Percentiles rank a stretch among this genome's conserved stretches.
phyloP scores from a whole-genome alignment of 2,888 invertebrate species.

The Phyto melanocephala region DNA sequence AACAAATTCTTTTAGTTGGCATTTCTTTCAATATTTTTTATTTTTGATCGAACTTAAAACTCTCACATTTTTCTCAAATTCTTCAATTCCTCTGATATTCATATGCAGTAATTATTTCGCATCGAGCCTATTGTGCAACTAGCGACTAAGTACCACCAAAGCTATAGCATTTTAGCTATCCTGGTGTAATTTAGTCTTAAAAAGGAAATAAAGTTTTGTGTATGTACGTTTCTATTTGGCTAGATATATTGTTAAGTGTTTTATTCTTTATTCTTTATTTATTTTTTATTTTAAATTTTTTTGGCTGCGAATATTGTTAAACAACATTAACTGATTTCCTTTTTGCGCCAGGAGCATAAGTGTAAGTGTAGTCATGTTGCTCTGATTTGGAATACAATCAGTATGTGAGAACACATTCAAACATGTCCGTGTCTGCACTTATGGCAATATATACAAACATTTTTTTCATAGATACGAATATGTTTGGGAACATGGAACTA shows the following conservation, averaged over 20 bases:
- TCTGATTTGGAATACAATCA: conserved; percentile 44
- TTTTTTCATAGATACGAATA: background rate
- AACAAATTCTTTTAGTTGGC: too few relatives aligned
- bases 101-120: too few relatives aligned
- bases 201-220: conserved; percentile 40
- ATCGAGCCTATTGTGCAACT: too few relatives aligned
- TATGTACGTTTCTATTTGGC: background rate
- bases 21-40: too few relatives aligned
- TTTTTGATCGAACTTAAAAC: too few relatives aligned
- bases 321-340: conserved; percentile 51
- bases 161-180: background rate
- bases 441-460: background rate
- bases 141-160: background rate
- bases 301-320: conserved; percentile 34
- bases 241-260: background rate
- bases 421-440: background rate
- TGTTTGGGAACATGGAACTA: background rate
- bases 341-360: conserved; percentile 53
- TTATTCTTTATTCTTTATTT: background rate
- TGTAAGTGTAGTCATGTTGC: conserved; percentile 46
- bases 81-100: too few relatives aligned
- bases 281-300: background rate
- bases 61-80: too few relatives aligned
- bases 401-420: background rate
- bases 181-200: conserved; percentile 29